Evolutionary conservation across 2,797 vertebrate genomes (phyloP), one percentile per base, ranked within the genome.

Genomic region (Micrastur ruficollis): DNA sequence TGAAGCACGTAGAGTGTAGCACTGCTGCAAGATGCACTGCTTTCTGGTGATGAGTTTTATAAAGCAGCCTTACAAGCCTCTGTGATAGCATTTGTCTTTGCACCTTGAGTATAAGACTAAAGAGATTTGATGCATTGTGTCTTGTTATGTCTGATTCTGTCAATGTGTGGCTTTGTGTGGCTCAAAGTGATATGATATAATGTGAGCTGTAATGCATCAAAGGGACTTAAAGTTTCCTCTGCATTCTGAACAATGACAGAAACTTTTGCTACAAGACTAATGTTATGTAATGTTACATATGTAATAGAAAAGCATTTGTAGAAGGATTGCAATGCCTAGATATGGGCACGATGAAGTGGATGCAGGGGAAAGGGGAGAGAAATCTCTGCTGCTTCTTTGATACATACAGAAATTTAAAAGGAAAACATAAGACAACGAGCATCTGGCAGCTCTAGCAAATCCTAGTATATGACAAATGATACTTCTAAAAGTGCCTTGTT

Each of bases 61-160:
- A 91, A 94, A 95, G 32, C 55, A 86, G 76, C 38, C 67, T 81
- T 84, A 88, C 46, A 80, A 88, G 63, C 21, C 34, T 55, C 79
- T 78, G 36, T 89, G 82, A 75, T 81, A 89, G 59, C 71, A 90
- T 85, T 95, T 93, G 91, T 92, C 81, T 97, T 88, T 93, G 81
- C 55, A 83, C 72, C 75, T 92, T 46, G 76, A 88, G 58, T 84
- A 72, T 62, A 84, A 89, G 88, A 96, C 96, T 94, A 89, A 93
- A 97, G 93, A 92, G 90, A 92, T 76, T 93, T 95, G 89, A 96
- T 73, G 80, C 70, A 86, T 27, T 93, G 46, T 95, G 81, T 93
- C 94, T 95, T 96, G 88, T 97, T 96, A 94, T 74, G 75, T 89
- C 86, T 95, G 85, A 81, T 95, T 92, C 81, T 95, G 93, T 90